These are phyloP conservation scores for Ardeotis arabs DNA, from an alignment of 2,113 vertebrate genomes.

Conservation along the genomic window DNA sequence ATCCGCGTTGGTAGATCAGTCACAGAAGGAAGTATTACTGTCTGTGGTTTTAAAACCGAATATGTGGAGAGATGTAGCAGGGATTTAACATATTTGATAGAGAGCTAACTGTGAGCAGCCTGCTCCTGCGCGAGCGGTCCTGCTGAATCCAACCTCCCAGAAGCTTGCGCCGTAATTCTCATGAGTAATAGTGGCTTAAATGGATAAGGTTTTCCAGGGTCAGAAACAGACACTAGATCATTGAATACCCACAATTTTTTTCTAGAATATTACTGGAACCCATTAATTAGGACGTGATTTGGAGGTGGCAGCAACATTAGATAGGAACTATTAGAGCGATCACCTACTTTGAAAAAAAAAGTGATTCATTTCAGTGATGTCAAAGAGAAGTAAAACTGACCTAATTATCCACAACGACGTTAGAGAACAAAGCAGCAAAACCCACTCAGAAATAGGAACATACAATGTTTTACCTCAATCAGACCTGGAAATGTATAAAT, in stretches of 20 bases:
- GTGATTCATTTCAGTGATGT: not conserved
- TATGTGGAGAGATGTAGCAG: not conserved
- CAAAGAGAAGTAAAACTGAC: constrained; percentile 3
- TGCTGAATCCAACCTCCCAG: not conserved
- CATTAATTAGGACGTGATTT: constrained; percentile 3
- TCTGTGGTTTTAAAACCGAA: not conserved
- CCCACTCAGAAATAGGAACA: not conserved
- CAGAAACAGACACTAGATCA: constrained; percentile 6
- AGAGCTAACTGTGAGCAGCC: not conserved
- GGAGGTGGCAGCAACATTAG: not conserved
- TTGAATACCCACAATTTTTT: not conserved
- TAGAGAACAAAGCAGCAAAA: not conserved
- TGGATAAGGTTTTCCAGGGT: constrained; percentile 8
- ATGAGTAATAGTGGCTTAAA: not conserved
- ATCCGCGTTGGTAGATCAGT: not conserved
- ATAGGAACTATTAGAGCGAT: not conserved
- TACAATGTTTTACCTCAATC: not conserved
- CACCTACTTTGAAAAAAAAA: not conserved
- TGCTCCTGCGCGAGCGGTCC: not conserved
- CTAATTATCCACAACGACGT: not conserved
- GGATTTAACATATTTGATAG: not conserved
- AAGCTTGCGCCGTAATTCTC: not conserved
- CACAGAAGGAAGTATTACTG: not conserved
- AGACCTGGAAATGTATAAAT: not conserved
- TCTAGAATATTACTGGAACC: not conserved